These are phyloP conservation scores for Elysia crispata DNA, from an alignment of 2,888 invertebrate species.

Conservation along the genomic window DNA sequence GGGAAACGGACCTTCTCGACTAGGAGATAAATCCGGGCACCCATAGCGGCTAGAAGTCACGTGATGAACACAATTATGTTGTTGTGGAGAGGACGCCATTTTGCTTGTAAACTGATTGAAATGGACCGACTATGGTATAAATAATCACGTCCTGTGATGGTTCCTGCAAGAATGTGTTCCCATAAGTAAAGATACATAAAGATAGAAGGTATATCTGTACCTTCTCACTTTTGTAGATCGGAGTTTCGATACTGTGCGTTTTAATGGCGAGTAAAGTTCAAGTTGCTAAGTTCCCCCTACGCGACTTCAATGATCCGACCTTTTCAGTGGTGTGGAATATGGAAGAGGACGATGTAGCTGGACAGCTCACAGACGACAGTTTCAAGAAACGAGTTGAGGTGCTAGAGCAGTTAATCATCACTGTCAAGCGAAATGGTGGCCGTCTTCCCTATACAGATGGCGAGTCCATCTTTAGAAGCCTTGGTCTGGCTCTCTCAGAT, in stretches of 20 bases:
- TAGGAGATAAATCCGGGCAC: slow-evolving; percentile 50
- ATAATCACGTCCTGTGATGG: not conserved
- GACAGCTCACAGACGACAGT: slow-evolving; percentile 73
- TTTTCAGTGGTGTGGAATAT: slow-evolving; percentile 72
- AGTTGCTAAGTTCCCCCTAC: slow-evolving; percentile 71
- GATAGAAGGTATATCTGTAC: not conserved
- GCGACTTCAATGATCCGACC: slow-evolving; percentile 68
- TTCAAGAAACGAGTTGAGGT: slow-evolving; percentile 73
- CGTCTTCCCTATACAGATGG: slow-evolving; percentile 71
- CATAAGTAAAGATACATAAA: not conserved
- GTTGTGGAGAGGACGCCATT: slow-evolving; percentile 74
- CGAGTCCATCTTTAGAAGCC: slow-evolving; percentile 74
- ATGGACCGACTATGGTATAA: slow-evolving; percentile 5
- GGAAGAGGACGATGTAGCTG: slow-evolving; percentile 75
- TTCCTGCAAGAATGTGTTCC: not conserved
- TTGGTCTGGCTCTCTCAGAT: slow-evolving; percentile 77
- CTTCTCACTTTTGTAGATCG: not conserved
- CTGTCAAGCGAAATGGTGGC: slow-evolving; percentile 73
- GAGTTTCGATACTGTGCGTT: not conserved
- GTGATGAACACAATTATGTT: slow-evolving; percentile 74
- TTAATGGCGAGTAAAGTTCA: slow-evolving; percentile 67
- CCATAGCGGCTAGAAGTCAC: slow-evolving; percentile 55
- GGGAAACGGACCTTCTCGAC: not conserved
- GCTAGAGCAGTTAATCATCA: slow-evolving; percentile 72
- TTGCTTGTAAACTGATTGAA: slow-evolving; percentile 50